A percentile compares a stretch with the other conserved stretches of the same genome.
phyloP scores from a whole-genome alignment of 2,888 invertebrate genomes.

The Ophonus ardosiacus region DNA sequence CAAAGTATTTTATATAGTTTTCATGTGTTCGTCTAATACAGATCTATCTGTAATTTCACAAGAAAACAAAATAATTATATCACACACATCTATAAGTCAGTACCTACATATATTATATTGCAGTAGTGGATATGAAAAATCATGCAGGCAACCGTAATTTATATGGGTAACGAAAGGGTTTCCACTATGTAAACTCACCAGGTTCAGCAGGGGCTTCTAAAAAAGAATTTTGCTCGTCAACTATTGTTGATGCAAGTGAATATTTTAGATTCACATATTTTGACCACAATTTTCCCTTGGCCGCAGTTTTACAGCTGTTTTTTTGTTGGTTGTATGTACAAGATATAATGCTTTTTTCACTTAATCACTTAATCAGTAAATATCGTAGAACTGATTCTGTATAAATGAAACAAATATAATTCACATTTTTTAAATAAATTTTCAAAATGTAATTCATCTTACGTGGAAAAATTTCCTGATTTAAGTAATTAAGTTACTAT shows the following conservation, averaged over 20 bases:
- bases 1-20: no score
- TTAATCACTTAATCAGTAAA: no score
- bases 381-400: no score
- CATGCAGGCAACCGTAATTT: no score
- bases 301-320: not conserved
- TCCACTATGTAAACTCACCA: not conserved
- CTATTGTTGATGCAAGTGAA: not conserved
- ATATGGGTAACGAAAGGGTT: no score
- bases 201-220: not conserved
- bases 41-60: no score
- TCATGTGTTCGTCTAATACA: no score
- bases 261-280: slow-evolving; percentile 7
- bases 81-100: no score
- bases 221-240: not conserved
- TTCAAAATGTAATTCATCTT: not conserved
- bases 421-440: not conserved
- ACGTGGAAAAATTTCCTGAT: not conserved
- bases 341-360: no score
- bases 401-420: not conserved
- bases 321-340: not conserved
- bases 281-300: not conserved
- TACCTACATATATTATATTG: no score
- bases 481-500: not conserved
- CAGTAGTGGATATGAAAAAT: no score
- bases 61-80: no score